A percentile compares a stretch with the other conserved stretches of the same genome.
Evolutionary conservation across 2,797 vertebrate genomes (phyloP).

Genomic region (Antrozous pallidus): DNA sequence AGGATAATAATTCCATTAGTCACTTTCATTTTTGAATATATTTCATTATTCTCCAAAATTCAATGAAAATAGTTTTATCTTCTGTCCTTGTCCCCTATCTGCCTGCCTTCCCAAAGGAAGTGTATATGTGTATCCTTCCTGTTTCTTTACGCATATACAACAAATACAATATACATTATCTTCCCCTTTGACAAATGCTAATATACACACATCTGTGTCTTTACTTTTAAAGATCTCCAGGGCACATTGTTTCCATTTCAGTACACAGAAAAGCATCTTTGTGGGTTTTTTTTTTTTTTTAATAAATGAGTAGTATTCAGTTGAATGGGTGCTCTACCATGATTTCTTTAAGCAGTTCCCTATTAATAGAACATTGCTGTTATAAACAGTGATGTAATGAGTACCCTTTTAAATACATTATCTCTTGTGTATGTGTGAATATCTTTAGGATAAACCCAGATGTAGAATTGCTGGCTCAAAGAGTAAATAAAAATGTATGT

Average conservation of each 20-base stretch:
- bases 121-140: not conserved
- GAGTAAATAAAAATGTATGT: not conserved
- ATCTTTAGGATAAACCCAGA: not conserved
- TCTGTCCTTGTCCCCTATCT: not conserved
- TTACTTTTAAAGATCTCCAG: constrained; percentile 28
- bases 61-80: not conserved
- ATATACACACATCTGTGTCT: not conserved
- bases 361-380: not conserved
- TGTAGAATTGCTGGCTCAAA: not conserved
- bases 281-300: not conserved
- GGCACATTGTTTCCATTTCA: not conserved
- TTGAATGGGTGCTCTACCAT: not conserved
- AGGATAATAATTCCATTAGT: constrained; percentile 9
- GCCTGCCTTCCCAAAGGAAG: not conserved
- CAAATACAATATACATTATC: not conserved
- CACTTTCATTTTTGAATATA: constrained; percentile 28
- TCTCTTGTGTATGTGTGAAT: not conserved
- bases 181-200: not conserved
- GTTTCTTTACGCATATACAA: not conserved
- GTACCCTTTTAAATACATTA: constrained; percentile 1
- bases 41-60: constrained; percentile 21
- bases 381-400: not conserved
- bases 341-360: constrained; percentile 5
- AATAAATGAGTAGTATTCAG: not conserved
- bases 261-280: not conserved